phyloP scores from a whole-genome alignment of 2,888 invertebrate species.

The Drosophila prolongata region DNA sequence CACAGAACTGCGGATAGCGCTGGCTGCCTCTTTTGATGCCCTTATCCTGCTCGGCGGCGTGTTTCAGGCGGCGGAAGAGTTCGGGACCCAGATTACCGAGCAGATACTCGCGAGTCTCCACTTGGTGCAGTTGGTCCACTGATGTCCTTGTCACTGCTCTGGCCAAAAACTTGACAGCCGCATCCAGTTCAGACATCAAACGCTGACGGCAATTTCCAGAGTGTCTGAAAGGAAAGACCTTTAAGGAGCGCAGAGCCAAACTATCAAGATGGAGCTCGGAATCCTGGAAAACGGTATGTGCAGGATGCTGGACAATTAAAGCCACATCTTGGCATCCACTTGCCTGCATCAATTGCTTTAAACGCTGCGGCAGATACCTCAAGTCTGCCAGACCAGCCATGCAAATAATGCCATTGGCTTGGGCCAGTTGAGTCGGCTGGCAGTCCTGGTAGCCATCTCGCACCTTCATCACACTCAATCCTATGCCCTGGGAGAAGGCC shows the following conservation, averaged over 20 bases:
- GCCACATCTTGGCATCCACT: slow-evolving; percentile 74
- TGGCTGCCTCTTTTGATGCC: slow-evolving; percentile 81
- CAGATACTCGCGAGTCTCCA: slow-evolving; percentile 86
- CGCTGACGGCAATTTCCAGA: slow-evolving; percentile 29
- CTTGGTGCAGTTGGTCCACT: slow-evolving; percentile 86
- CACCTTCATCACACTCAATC: slow-evolving; percentile 82
- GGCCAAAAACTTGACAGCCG: slow-evolving; percentile 68
- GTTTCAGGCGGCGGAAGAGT: slow-evolving; percentile 86
- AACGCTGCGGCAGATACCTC: slow-evolving; percentile 63
- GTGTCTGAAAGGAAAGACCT: slow-evolving; percentile 36
- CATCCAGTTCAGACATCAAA: slow-evolving; percentile 81
- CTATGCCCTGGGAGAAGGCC: slow-evolving; percentile 68
- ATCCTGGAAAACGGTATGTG: slow-evolving; percentile 7
- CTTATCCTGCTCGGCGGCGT: slow-evolving; percentile 67
- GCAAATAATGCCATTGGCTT: slow-evolving; percentile 80
- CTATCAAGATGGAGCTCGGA: slow-evolving; percentile 33
- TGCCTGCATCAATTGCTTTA: slow-evolving; percentile 68
- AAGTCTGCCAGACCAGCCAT: slow-evolving; percentile 63
- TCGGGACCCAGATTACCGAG: slow-evolving; percentile 87
- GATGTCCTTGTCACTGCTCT: slow-evolving; percentile 26
- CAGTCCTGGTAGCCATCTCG: slow-evolving; percentile 51
- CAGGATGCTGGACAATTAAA: slow-evolving; percentile 70
- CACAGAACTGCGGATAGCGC: slow-evolving; percentile 85
- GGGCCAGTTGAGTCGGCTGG: slow-evolving; percentile 47
- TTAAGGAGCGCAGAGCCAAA: slow-evolving; percentile 35